Evolutionary conservation across 1,140 invertebrate species (phyloP), one percentile per base, ranked within the genome.

Genomic region (Goniozus legneri): DNA sequence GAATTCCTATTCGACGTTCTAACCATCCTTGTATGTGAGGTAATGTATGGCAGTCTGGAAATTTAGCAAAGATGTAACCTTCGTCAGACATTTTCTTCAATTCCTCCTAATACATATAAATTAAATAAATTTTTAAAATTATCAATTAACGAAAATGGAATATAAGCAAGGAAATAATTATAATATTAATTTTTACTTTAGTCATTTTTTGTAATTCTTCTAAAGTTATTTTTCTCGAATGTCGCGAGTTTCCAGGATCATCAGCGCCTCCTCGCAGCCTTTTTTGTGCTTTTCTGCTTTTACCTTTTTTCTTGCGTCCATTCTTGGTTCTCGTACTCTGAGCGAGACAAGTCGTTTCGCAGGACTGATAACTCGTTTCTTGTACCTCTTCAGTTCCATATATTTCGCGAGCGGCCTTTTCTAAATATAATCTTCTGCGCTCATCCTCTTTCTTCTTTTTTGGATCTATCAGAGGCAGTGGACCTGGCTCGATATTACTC

Each of bases 1-100:
- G 10, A 12, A 68, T 27, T 16, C 67, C 68, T 39, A 60, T 49
- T 43, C 71, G 59, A 20, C 63, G 60, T 39, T 63, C 62, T 2
- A 69, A 43, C 71, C 71, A 75, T 3, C 56, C 58, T 34, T 47
- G 52, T 22, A 75, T 40, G 27, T 68, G 64, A 2, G 70, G 71
- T 35, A 74, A 52, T 31, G 53, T 46, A 27, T 67, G 40, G 47
- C 64, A 69, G 20, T 54, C 48, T 2, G 71, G 71, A 27, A 75
- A 45, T 40, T 64, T 69, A 6, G 71, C 62, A 19, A 73, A 68
- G 21, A 62, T n/a, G 36, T 55, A 71, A 19, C 62, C 64, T 56
- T 74, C 58, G 7, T 46, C 10, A 4, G 60, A 52, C 64, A 75
- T 65, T 50, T 65, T 60, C 8, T 54, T 22, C 12, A 75, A 47